These are phyloP conservation scores for Psittacus erithacus DNA, from an alignment of 2,113 vertebrate species.

Conservation along the genomic window DNA sequence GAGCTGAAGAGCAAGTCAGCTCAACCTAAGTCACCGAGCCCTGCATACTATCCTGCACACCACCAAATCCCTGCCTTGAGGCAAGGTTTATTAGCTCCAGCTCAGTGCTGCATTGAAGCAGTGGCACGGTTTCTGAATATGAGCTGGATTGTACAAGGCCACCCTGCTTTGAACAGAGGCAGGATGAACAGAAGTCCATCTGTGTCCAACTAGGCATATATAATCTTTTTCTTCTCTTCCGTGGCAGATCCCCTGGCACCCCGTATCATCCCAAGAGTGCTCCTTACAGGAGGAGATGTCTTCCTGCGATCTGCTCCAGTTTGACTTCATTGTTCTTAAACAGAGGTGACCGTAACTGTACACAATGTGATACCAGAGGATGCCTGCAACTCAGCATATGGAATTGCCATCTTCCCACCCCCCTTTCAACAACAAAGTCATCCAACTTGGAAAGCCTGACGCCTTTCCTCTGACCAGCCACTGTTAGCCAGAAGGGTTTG, in stretches of 20 bases:
- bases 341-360: background rate
- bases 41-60: background rate
- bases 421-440: background rate
- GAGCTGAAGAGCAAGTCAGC: background rate
- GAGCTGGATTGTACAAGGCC: background rate
- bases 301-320: background rate
- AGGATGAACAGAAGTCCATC: background rate
- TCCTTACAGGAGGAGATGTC: background rate
- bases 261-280: background rate
- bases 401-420: background rate
- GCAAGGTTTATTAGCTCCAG: background rate
- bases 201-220: background rate
- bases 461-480: background rate
- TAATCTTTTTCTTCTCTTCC: background rate
- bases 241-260: background rate
- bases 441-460: background rate
- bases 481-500: background rate
- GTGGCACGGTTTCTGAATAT: accelerated
- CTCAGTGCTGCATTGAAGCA: background rate
- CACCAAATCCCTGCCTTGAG: background rate
- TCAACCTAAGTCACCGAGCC: background rate
- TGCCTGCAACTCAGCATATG: background rate
- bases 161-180: background rate
- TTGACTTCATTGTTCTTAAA: background rate
- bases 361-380: accelerated